A percentile compares a stretch with the other conserved stretches of the same genome.
phyloP scores from a whole-genome alignment of 2,888 invertebrate genomes.

The Poecilus cupreus region DNA sequence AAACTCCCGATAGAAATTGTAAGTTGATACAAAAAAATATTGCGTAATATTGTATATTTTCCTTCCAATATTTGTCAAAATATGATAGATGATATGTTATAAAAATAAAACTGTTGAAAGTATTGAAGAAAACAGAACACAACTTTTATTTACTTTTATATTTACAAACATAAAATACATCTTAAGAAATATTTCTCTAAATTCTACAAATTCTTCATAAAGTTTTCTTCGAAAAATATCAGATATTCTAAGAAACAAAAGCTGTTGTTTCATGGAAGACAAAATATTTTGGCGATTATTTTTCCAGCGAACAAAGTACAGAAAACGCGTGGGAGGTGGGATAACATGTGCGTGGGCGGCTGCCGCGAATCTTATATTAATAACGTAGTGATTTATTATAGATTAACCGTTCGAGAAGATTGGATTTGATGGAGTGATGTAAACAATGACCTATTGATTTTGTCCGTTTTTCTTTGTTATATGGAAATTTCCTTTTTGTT shows the following conservation, averaged over 20 bases:
- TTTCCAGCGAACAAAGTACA: background rate
- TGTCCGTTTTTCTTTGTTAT: background rate
- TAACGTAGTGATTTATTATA: conserved; percentile 11
- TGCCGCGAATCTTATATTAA: background rate
- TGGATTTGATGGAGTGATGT: background rate
- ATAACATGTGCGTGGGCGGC: background rate
- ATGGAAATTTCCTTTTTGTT: background rate
- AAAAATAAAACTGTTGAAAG: too few relatives aligned
- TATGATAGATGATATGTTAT: too few relatives aligned
- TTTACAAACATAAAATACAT: too few relatives aligned
- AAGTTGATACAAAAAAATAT: too few relatives aligned
- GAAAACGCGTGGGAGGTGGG: background rate
- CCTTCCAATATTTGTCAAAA: too few relatives aligned
- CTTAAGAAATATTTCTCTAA: too few relatives aligned
- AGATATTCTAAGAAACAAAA: background rate
- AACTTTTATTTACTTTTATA: too few relatives aligned
- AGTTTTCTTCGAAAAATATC: background rate
- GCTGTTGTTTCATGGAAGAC: background rate
- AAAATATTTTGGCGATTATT: background rate
- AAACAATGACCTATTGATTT: background rate
- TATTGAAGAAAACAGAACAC: too few relatives aligned
- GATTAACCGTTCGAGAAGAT: background rate
- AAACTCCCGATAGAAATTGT: too few relatives aligned
- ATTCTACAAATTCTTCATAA: too few relatives aligned
- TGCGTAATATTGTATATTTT: too few relatives aligned